These are phyloP conservation scores for Bubalus kerabau DNA, from an alignment of 2,113 vertebrate genomes.

Conservation along the genomic window DNA sequence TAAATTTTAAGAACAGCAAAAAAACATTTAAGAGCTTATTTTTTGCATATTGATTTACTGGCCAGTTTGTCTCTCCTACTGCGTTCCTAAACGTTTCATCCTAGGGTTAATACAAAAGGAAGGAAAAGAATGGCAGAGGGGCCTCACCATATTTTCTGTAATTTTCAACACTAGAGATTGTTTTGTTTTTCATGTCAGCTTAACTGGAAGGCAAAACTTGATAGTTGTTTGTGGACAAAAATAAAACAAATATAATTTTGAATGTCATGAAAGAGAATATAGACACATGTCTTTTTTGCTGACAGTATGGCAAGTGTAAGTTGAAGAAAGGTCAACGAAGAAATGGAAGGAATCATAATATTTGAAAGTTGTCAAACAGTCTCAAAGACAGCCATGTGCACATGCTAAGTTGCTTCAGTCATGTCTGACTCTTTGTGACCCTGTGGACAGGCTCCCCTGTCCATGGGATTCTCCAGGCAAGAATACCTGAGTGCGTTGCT, in stretches of 20 bases:
- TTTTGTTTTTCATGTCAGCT: background rate
- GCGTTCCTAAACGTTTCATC: background rate
- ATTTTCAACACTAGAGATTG: background rate
- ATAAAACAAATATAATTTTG: background rate
- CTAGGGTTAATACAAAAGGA: background rate
- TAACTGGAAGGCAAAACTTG: conserved; percentile 2
- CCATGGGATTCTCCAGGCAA: background rate
- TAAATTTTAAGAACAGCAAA: background rate
- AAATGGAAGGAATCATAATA: no score
- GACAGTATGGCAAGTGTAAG: background rate
- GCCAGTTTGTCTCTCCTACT: background rate
- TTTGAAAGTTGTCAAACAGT: background rate
- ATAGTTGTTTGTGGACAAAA: background rate
- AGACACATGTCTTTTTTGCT: background rate
- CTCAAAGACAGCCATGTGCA: background rate
- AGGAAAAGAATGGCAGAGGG: background rate
- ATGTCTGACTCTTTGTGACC: background rate
- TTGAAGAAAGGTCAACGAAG: background rate
- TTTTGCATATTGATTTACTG: background rate
- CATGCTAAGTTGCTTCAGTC: background rate
- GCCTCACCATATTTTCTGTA: no score
- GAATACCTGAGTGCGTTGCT: background rate
- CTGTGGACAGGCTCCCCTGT: accelerated
- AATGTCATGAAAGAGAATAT: no score
- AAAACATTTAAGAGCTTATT: background rate